These are phyloP conservation scores for Danaus chrysippus DNA, from an alignment of 2,888 invertebrate species.

Conservation along the genomic window DNA sequence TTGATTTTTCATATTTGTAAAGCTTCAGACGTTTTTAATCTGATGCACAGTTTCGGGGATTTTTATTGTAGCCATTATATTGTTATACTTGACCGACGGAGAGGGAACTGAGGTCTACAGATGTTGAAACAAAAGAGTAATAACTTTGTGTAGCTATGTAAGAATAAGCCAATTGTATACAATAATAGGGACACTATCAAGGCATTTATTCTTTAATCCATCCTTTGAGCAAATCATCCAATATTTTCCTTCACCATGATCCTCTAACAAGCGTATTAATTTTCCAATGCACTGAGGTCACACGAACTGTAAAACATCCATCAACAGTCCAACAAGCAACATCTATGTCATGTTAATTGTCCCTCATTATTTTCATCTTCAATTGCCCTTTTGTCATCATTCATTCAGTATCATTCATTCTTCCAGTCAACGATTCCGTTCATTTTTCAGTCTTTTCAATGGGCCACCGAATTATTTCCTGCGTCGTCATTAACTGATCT, in stretches of 20 bases:
- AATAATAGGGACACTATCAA: too few relatives aligned
- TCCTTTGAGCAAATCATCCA: too few relatives aligned
- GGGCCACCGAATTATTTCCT: slow-evolving; percentile 62
- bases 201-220: too few relatives aligned
- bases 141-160: too few relatives aligned
- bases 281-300: too few relatives aligned
- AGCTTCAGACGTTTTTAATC: slow-evolving; percentile 7
- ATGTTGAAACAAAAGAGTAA: too few relatives aligned
- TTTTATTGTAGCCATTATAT: background rate
- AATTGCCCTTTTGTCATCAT: slow-evolving; percentile 76
- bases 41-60: background rate
- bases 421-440: slow-evolving; percentile 67
- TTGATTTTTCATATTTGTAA: slow-evolving; percentile 31
- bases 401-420: slow-evolving; percentile 71
- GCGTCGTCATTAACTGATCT: slow-evolving; percentile 69
- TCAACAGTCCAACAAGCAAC: slow-evolving; percentile 25
- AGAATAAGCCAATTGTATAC: too few relatives aligned
- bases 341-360: slow-evolving; percentile 73
- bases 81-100: background rate
- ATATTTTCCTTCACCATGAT: too few relatives aligned
- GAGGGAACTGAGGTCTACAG: too few relatives aligned
- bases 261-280: too few relatives aligned
- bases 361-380: slow-evolving; percentile 76
- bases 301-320: background rate
- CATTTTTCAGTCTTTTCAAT: slow-evolving; percentile 67